Conservation (phyloP, 2,888 invertebrate genomes). For the Philereme vetulata region DNA sequence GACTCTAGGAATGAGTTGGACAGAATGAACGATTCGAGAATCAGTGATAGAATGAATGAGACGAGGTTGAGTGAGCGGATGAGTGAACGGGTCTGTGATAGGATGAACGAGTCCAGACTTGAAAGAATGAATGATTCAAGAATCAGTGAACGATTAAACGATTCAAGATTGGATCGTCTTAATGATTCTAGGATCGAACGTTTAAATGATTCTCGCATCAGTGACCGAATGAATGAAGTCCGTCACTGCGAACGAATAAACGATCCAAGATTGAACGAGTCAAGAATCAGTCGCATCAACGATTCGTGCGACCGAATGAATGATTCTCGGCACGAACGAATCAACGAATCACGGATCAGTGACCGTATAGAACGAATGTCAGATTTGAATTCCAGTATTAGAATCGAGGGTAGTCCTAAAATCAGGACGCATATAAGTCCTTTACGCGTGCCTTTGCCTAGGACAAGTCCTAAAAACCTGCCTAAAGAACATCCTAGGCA, state of each 20-base stretch:
- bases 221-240: constrained; percentile 55
- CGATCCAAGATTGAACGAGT: constrained; percentile 43
- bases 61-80: constrained; percentile 44
- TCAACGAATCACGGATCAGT: constrained; percentile 39
- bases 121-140: constrained; percentile 45
- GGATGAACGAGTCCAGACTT: constrained; percentile 47
- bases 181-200: constrained; percentile 50
- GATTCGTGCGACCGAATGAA: constrained; percentile 47
- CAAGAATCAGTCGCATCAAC: constrained; percentile 30
- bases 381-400: constrained; percentile 68
- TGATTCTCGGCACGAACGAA: constrained; percentile 42
- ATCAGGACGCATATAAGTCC: constrained; percentile 66
- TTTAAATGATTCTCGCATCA: constrained; percentile 47
- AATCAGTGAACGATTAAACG: constrained; percentile 42
- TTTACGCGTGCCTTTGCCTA: constrained; percentile 52
- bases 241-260: constrained; percentile 40
- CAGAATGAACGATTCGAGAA: constrained; percentile 51
- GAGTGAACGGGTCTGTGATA: constrained; percentile 30
- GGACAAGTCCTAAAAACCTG: constrained; percentile 52
- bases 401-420: constrained; percentile 71
- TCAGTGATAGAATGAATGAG: constrained; percentile 62
- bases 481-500: constrained; percentile 32
- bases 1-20: constrained; percentile 52
- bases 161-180: constrained; percentile 35
- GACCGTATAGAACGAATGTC: constrained; percentile 58